Conservation (phyloP, 2,113 vertebrate species). For the Laticauda colubrina region DNA sequence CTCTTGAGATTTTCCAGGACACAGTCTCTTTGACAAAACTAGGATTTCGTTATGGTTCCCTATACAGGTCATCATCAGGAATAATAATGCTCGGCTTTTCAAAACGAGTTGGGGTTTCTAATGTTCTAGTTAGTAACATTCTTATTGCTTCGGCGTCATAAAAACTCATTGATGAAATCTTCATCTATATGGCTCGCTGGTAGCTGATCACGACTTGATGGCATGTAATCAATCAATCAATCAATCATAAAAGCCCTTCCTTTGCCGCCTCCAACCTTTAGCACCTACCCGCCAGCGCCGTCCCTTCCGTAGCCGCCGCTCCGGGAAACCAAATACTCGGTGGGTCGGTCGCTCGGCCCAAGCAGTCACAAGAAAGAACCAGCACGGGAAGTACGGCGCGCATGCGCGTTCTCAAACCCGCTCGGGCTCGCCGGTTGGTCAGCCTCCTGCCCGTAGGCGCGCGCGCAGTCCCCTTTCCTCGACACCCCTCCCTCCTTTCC, state of each 20-base stretch:
- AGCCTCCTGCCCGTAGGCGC: not conserved
- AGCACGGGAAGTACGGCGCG: conserved; percentile 8
- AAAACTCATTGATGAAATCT: not conserved
- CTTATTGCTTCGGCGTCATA: not conserved
- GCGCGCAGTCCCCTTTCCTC: not conserved
- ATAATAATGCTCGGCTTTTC: not conserved
- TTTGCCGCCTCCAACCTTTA: not conserved
- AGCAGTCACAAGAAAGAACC: conserved; percentile 12
- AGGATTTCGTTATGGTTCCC: not conserved
- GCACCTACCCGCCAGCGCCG: not conserved
- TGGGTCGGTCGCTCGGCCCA: not conserved
- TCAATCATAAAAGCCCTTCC: not conserved
- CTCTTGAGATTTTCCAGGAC: not conserved
- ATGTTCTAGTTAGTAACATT: not conserved
- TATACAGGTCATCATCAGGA: not conserved
- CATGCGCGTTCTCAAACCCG: conserved; percentile 14
- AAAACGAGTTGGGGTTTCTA: not conserved
- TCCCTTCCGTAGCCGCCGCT: not conserved
- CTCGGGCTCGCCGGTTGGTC: conserved; percentile 11
- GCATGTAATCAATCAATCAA: not conserved
- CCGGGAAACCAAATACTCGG: not conserved
- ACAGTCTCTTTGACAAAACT: not conserved
- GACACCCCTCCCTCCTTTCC: not conserved
- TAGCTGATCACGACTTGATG: not conserved
- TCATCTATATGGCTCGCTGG: not conserved